Conservation (phyloP, 1,140 invertebrate genomes). For the Hycleus cichorii region DNA sequence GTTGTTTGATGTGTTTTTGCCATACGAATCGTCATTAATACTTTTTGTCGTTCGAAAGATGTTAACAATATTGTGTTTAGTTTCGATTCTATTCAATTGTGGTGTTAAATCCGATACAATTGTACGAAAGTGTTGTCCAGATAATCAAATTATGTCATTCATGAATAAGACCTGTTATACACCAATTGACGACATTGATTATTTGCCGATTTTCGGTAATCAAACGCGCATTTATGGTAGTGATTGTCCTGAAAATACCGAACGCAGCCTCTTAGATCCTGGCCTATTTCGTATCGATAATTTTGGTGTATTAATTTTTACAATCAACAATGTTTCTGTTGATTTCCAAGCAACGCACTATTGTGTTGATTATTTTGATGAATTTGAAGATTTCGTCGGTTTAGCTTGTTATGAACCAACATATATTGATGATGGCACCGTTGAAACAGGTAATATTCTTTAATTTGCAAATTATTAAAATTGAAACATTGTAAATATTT, state of each 20-base stretch:
- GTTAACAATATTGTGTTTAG: too few relatives aligned
- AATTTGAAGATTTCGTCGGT: background rate
- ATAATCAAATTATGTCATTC: background rate
- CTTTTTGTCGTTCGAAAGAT: constrained; percentile 2
- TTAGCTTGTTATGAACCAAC: background rate
- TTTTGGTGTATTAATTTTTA: background rate
- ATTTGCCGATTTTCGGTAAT: background rate
- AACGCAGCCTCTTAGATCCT: too few relatives aligned
- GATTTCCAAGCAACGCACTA: background rate
- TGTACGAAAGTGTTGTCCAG: constrained; percentile 5
- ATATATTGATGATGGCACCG: background rate
- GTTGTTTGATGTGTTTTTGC: constrained; percentile 2
- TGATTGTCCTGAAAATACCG: background rate
- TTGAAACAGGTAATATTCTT: background rate
- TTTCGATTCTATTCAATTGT: too few relatives aligned
- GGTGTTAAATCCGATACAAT: too few relatives aligned
- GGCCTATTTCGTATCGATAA: background rate
- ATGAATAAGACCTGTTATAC: background rate
- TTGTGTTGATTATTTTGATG: constrained; percentile 3
- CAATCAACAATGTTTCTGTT: background rate
- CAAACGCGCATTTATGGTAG: background rate
- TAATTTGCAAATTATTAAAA: background rate
- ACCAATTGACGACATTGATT: background rate
- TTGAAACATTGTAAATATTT: background rate
- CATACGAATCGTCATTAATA: constrained; percentile 4